phyloP scores from a whole-genome alignment of 2,113 vertebrate species.

The Psammodynastes pulverulentus region DNA sequence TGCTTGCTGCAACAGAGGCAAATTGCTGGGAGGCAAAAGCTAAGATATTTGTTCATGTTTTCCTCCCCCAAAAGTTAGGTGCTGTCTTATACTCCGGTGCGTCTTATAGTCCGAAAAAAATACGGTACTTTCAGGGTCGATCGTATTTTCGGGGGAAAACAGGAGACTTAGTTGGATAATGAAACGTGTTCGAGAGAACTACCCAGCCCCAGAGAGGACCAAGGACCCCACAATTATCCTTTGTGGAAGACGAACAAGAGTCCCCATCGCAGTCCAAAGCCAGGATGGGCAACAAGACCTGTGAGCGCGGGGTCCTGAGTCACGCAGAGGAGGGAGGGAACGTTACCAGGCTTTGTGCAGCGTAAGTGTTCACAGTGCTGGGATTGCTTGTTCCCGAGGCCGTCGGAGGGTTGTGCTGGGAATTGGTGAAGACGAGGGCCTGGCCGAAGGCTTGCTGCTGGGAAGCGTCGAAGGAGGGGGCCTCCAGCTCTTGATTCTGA shows the following conservation, averaged over 20 bases:
- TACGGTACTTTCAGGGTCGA: too few species aligned
- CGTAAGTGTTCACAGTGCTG: constrained; percentile 77
- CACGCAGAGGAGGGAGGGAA: neutral
- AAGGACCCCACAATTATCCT: neutral
- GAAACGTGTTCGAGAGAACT: too few species aligned
- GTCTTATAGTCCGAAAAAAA: too few species aligned
- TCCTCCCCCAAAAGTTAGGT: too few species aligned
- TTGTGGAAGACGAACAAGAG: neutral
- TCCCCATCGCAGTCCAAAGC: neutral
- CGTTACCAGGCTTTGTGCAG: constrained; percentile 80
- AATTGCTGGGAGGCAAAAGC: too few species aligned
- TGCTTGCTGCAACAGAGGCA: too few species aligned
- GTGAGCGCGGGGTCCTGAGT: neutral
- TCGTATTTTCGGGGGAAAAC: too few species aligned
- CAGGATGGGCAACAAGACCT: neutral
- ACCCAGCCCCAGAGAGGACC: neutral
- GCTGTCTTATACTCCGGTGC: too few species aligned
- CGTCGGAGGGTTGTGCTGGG: constrained; percentile 77
- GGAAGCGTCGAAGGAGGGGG: constrained; percentile 73
- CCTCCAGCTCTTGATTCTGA: constrained; percentile 78
- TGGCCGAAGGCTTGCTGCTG: constrained; percentile 85
- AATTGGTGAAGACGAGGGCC: constrained; percentile 95
- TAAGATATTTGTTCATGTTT: too few species aligned
- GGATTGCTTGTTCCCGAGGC: constrained; percentile 78
- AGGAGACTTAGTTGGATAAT: too few species aligned